Evolutionary conservation across 2,113 vertebrate species (phyloP).

Genomic region (Tetrao urogallus): DNA sequence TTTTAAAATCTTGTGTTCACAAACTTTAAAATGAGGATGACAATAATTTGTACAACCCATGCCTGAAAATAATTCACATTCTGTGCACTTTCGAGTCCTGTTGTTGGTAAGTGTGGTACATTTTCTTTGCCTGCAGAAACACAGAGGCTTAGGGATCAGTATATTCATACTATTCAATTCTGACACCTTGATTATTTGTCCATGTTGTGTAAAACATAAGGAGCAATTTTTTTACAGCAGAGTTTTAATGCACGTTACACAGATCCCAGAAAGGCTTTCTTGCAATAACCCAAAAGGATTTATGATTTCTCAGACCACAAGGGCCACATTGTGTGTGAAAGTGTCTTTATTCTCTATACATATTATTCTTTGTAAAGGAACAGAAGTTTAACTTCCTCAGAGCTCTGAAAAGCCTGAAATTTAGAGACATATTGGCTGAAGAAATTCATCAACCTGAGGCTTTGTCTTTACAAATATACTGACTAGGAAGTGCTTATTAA

Average conservation of each 20-base stretch:
- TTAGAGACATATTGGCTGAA: not conserved
- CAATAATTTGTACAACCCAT: not conserved
- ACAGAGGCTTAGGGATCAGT: not conserved
- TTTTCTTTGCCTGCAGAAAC: not conserved
- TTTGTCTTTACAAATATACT: not conserved
- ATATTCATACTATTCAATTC: not conserved
- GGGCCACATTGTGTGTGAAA: too few species aligned
- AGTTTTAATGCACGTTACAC: not conserved
- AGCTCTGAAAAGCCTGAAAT: not conserved
- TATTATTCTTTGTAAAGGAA: not conserved
- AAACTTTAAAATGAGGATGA: not conserved
- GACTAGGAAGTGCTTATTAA: not conserved
- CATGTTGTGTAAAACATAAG: not conserved
- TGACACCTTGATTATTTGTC: not conserved
- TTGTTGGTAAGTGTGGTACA: not conserved
- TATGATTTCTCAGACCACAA: too few species aligned
- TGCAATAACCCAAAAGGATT: too few species aligned
- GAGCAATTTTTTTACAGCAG: not conserved
- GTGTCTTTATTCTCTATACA: not conserved
- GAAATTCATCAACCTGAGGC: not conserved
- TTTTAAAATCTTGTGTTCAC: not conserved
- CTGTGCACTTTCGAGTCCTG: not conserved
- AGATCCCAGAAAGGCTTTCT: not conserved
- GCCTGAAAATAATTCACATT: not conserved
- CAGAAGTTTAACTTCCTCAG: not conserved